Conservation (phyloP, 2,888 invertebrate species). For the Griposia aprilina region DNA sequence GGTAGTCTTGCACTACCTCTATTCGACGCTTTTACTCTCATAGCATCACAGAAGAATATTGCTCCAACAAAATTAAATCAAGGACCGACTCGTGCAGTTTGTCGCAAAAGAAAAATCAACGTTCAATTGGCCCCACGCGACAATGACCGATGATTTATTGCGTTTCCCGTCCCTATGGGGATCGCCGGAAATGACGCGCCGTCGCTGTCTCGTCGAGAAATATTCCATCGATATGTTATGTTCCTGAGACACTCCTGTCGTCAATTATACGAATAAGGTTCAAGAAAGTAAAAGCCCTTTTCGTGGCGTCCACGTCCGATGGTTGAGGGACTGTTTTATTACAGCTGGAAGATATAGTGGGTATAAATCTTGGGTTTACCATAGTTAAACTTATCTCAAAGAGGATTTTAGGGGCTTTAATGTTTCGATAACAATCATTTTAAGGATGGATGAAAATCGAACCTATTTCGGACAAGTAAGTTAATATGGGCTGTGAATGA, state of each 20-base stretch:
- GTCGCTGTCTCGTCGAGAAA: constrained; percentile 73
- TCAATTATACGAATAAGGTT: constrained; percentile 72
- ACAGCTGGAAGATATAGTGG: constrained; percentile 27
- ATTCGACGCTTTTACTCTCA: not conserved
- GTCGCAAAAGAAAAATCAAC: constrained; percentile 79
- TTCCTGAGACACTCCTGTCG: constrained; percentile 62
- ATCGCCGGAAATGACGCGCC: constrained; percentile 74
- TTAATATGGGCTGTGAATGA: not conserved
- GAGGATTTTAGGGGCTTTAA: constrained; percentile 30
- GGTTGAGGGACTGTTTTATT: constrained; percentile 50
- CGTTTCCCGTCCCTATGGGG: constrained; percentile 77
- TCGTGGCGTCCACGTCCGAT: constrained; percentile 39
- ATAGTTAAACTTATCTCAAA: constrained; percentile 40
- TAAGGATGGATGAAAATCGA: constrained; percentile 19
- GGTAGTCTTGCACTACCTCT: not conserved
- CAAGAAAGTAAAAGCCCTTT: constrained; percentile 57
- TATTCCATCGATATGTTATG: constrained; percentile 75
- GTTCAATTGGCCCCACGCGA: constrained; percentile 82
- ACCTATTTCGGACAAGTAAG: not conserved
- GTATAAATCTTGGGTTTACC: constrained; percentile 41
- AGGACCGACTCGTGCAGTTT: constrained; percentile 59
- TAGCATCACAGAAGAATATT: not conserved
- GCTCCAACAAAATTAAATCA: constrained; percentile 58
- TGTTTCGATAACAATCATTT: constrained; percentile 20
- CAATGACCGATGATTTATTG: constrained; percentile 86